phyloP scores from a whole-genome alignment of 2,888 invertebrate species.

The Cremastobaeus sp. region DNA sequence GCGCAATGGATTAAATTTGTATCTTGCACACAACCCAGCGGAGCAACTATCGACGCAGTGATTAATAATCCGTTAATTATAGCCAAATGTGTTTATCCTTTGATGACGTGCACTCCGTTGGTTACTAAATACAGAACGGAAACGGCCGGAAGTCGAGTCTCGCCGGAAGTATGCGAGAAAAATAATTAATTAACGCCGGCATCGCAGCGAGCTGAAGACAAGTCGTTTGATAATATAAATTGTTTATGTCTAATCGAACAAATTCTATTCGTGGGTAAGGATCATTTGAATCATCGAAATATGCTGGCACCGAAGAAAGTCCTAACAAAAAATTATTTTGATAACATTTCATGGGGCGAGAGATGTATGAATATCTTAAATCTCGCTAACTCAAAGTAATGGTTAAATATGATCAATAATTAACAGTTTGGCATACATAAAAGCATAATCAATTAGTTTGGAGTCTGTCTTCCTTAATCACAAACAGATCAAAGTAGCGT shows the following conservation, averaged over 20 bases:
- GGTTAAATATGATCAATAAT: too few relatives aligned
- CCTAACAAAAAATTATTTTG: too few relatives aligned
- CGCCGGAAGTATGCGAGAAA: constrained; percentile 49
- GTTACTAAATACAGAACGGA: constrained; percentile 47
- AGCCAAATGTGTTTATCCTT: constrained; percentile 33
- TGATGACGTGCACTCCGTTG: constrained; percentile 22
- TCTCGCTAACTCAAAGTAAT: too few relatives aligned
- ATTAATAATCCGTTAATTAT: constrained; percentile 50
- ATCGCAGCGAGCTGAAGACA: constrained; percentile 26
- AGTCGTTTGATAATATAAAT: too few relatives aligned
- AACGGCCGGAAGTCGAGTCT: constrained; percentile 56
- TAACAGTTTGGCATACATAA: too few relatives aligned
- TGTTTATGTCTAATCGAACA: too few relatives aligned
- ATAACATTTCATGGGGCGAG: too few relatives aligned
- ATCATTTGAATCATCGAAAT: too few relatives aligned
- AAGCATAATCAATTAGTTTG: background rate
- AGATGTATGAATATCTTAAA: too few relatives aligned
- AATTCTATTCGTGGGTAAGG: too few relatives aligned
- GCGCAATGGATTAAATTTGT: too few relatives aligned
- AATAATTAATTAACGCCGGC: constrained; percentile 50
- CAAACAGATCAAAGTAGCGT: constrained; percentile 25
- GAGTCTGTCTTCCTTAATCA: constrained; percentile 10
- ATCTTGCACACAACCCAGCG: constrained; percentile 17
- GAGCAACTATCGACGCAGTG: constrained; percentile 23
- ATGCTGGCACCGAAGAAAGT: too few relatives aligned